phyloP scores from a whole-genome alignment of 2,888 invertebrate species.

The Adelphocoris suturalis region DNA sequence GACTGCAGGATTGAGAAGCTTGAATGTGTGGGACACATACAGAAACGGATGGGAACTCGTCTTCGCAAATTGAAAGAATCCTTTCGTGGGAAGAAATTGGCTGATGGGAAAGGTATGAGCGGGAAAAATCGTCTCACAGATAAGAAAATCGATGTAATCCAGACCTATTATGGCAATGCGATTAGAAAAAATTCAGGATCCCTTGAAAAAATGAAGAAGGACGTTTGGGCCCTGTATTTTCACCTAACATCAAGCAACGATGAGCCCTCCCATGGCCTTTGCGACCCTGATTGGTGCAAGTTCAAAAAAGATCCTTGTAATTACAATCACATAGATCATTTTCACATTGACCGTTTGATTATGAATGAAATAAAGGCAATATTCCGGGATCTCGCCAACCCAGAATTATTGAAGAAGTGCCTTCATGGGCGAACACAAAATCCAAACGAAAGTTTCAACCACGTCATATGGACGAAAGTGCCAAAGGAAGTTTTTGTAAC shows the following conservation, averaged over 20 bases:
- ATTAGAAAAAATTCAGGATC: constrained; percentile 7
- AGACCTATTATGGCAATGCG: background rate
- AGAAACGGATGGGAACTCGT: constrained; percentile 8
- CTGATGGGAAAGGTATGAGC: constrained; percentile 67
- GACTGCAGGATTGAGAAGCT: background rate
- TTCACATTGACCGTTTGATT: background rate
- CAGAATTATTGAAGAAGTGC: constrained; percentile 33
- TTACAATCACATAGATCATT: background rate
- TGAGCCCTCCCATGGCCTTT: constrained; percentile 72
- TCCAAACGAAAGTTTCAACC: background rate
- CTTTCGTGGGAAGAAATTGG: constrained; percentile 55
- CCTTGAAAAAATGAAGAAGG: constrained; percentile 75
- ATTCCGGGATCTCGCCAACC: background rate
- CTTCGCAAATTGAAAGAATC: background rate
- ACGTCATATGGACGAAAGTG: background rate
- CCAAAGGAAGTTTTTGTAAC: background rate
- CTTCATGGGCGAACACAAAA: constrained; percentile 10
- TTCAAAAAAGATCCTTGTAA: background rate
- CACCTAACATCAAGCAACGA: constrained; percentile 1
- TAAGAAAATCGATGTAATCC: background rate
- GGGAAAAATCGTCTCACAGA: constrained; percentile 64
- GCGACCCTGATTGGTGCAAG: constrained; percentile 14
- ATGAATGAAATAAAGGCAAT: background rate
- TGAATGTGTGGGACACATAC: background rate
- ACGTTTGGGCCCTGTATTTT: constrained; percentile 76